Conservation (phyloP, 2,113 vertebrate species). For the Amblyopsis rosae region DNA sequence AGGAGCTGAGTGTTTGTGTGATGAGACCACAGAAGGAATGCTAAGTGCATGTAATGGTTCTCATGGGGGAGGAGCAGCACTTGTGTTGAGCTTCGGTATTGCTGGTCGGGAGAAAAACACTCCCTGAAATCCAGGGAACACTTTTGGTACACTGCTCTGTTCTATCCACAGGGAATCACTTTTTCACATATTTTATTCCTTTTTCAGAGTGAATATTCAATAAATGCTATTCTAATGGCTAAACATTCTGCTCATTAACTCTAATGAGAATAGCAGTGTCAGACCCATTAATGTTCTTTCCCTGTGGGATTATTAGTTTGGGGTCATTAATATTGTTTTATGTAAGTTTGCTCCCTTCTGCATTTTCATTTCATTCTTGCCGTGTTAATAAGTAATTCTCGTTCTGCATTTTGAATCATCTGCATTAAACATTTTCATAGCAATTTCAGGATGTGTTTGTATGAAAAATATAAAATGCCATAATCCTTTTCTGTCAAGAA, state of each 20-base stretch:
- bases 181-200: background rate
- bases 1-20: constrained; percentile 19
- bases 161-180: constrained; percentile 24
- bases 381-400: too few relatives aligned
- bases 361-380: too few relatives aligned
- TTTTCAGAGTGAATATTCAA: constrained; percentile 11
- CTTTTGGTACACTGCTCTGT: constrained; percentile 26
- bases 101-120: constrained; percentile 29
- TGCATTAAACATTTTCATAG: too few relatives aligned
- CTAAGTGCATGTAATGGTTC: constrained; percentile 61
- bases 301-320: background rate
- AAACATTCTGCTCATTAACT: constrained; percentile 26
- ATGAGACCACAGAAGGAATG: constrained; percentile 33
- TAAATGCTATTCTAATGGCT: constrained; percentile 29
- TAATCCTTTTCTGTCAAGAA: too few relatives aligned
- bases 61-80: constrained; percentile 38
- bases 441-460: too few relatives aligned
- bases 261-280: constrained; percentile 11
- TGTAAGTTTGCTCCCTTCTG: background rate
- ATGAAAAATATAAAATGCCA: too few relatives aligned
- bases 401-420: too few relatives aligned
- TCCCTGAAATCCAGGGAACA: constrained; percentile 32
- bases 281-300: background rate
- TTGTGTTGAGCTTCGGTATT: constrained; percentile 17
- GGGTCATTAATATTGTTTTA: background rate